These are phyloP conservation scores for Drosophila ogumai DNA, from an alignment of 1,140 invertebrate genomes.

Conservation along the genomic window DNA sequence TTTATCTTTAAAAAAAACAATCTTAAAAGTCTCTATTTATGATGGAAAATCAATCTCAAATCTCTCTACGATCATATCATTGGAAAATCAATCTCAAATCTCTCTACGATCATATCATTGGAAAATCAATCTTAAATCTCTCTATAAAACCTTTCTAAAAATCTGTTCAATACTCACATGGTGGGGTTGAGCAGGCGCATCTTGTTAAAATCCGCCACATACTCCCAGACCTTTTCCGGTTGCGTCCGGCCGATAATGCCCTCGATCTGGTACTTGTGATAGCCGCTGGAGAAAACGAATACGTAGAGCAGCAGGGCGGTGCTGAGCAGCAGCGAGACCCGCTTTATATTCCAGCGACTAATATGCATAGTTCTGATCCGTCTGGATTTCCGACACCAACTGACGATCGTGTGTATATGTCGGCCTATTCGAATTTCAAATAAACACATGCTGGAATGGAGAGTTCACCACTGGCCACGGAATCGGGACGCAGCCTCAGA, in stretches of 20 bases:
- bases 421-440: conserved; percentile 61
- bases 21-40: too few species aligned
- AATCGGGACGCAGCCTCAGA: conserved; percentile 23
- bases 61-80: background rate
- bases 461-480: conserved; percentile 10
- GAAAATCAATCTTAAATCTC: background rate
- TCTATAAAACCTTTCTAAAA: background rate
- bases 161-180: conserved; percentile 87
- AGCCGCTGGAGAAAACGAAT: conserved; percentile 72
- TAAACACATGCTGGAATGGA: conserved; percentile 56
- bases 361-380: conserved; percentile 50
- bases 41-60: background rate
- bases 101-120: background rate
- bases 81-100: background rate
- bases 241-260: conserved; percentile 85
- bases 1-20: too few species aligned
- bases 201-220: conserved; percentile 90
- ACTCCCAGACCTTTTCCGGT: conserved; percentile 89
- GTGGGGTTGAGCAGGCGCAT: conserved; percentile 90
- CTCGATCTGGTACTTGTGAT: conserved; percentile 83
- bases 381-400: conserved; percentile 22
- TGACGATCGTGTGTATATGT: conserved; percentile 38
- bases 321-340: conserved; percentile 47
- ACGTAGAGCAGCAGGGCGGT: conserved; percentile 57
- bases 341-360: conserved; percentile 73